phyloP scores from a whole-genome alignment of 2,888 invertebrate species.

The Anorthoa munda region DNA sequence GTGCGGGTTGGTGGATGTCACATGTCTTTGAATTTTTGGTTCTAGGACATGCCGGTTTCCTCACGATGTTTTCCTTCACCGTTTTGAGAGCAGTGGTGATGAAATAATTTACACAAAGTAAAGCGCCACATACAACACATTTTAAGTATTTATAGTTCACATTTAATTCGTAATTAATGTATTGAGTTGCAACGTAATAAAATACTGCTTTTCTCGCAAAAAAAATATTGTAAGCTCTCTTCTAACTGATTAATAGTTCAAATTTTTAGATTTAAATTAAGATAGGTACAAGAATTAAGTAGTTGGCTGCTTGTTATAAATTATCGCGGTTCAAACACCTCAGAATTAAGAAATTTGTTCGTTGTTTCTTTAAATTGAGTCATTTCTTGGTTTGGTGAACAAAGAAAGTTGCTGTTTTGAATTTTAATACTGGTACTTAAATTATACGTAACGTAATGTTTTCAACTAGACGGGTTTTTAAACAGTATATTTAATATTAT shows the following conservation, averaged over 20 bases:
- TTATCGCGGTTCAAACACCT: slow-evolving; percentile 32
- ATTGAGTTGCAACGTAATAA: slow-evolving; percentile 28
- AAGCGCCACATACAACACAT: too few species aligned
- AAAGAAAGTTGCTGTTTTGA: slow-evolving; percentile 1
- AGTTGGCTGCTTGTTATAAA: slow-evolving; percentile 14
- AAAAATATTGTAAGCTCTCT: too few species aligned
- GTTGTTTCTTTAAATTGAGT: slow-evolving; percentile 30
- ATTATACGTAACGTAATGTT: background rate
- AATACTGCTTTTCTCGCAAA: slow-evolving; percentile 7
- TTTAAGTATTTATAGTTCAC: background rate
- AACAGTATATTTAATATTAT: background rate
- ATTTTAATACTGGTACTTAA: slow-evolving; percentile 9
- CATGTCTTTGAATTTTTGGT: too few species aligned
- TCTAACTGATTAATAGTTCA: slow-evolving; percentile 37
- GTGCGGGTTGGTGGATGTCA: too few species aligned
- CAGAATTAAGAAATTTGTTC: background rate
- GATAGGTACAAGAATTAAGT: slow-evolving; percentile 20
- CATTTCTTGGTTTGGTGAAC: background rate
- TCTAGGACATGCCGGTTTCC: too few species aligned
- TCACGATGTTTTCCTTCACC: too few species aligned
- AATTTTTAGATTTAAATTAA: slow-evolving; percentile 40
- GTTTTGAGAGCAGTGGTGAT: too few species aligned
- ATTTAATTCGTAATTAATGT: background rate
- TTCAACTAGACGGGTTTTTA: background rate
- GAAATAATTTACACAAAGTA: too few species aligned